Evolutionary conservation across 2,888 invertebrate species (phyloP).

Genomic region (Quadriops clusia): DNA sequence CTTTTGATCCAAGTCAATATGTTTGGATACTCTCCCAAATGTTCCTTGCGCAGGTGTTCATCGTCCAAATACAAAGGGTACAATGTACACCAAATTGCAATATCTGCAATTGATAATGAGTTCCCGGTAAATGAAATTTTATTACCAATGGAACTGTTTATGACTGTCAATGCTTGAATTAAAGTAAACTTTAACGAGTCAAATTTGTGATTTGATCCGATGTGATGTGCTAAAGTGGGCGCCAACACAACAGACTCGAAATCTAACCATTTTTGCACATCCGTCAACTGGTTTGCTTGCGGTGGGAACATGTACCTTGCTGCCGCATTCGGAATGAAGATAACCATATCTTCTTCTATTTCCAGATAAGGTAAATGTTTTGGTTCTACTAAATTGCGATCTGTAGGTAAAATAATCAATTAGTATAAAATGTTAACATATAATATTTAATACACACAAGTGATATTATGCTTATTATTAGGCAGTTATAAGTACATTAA

Average conservation of each 20-base stretch:
- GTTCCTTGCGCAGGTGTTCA: slow-evolving; percentile 44
- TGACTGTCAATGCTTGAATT: slow-evolving; percentile 42
- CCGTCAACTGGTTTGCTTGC: slow-evolving; percentile 27
- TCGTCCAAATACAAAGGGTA: slow-evolving; percentile 53
- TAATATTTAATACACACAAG: neutral
- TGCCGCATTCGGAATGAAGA: slow-evolving; percentile 65
- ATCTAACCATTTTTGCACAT: slow-evolving; percentile 47
- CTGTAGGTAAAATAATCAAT: slow-evolving; percentile 28
- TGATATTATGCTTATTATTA: no score
- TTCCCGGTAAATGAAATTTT: slow-evolving; percentile 28
- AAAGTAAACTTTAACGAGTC: slow-evolving; percentile 47
- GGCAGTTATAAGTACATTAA: no score
- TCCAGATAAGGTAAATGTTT: slow-evolving; percentile 54
- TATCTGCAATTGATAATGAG: slow-evolving; percentile 53
- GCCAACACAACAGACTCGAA: slow-evolving; percentile 52
- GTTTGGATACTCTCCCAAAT: slow-evolving; percentile 41
- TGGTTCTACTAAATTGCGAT: slow-evolving; percentile 41
- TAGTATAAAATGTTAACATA: neutral
- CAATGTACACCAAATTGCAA: slow-evolving; percentile 60
- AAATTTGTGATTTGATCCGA: slow-evolving; percentile 39
- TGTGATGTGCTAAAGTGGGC: slow-evolving; percentile 43
- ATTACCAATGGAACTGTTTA: slow-evolving; percentile 37
- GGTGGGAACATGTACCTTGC: slow-evolving; percentile 51
- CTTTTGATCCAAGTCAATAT: slow-evolving; percentile 50
- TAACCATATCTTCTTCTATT: slow-evolving; percentile 44